These are phyloP conservation scores for Homarus gammarus DNA, from an alignment of 2,888 invertebrate species.

Conservation along the genomic window DNA sequence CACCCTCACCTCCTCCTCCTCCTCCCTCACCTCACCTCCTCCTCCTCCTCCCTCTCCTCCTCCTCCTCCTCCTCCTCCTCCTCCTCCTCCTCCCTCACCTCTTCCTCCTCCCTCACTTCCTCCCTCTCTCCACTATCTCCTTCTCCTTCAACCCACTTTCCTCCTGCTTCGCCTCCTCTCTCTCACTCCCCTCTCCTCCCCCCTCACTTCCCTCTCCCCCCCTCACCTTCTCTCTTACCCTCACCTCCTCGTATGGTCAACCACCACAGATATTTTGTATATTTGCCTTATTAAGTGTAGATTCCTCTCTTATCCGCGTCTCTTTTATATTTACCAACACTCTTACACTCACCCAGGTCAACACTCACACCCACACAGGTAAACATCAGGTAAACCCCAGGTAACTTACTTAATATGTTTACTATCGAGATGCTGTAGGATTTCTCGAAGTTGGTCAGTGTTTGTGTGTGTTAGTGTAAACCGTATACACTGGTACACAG, in stretches of 20 bases:
- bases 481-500: no score
- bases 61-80: background rate
- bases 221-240: background rate
- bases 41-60: background rate
- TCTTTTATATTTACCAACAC: background rate
- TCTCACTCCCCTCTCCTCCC: background rate
- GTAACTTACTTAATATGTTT: no score
- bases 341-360: background rate
- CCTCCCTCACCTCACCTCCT: no score
- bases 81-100: background rate
- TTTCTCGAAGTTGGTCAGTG: no score
- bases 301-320: background rate
- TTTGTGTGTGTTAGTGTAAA: no score
- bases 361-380: slow-evolving; percentile 25
- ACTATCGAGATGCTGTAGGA: no score
- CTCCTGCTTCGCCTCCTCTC: background rate
- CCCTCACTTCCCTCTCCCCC: background rate
- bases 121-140: background rate
- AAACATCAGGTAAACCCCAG: background rate
- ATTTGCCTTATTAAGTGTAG: no score
- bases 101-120: background rate
- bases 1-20: background rate
- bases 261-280: no score
- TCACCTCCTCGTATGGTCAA: no score
- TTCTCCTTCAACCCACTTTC: background rate